Evolutionary conservation across 1,140 invertebrate genomes (phyloP), one percentile per base, ranked within the genome.

Genomic region (Potamilus streckersoni): DNA sequence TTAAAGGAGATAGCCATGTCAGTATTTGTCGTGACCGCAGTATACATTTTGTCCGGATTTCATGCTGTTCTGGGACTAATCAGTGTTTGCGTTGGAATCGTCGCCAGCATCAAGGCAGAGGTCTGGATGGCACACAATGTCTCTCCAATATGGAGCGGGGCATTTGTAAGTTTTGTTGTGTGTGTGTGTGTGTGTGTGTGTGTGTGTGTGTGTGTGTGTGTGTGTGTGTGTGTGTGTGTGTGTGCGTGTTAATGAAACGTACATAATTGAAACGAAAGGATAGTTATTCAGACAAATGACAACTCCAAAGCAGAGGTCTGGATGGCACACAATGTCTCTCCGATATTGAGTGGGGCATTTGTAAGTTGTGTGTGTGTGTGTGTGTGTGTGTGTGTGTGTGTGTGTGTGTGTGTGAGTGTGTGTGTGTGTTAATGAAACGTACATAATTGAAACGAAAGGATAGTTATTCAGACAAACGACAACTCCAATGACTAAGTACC

Each of bases 61-160:
- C 90, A 91, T 71, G 75, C 84, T 15, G 79, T 89, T 16, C 79
- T 90, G 12, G 90, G 89, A 1, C 65, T 89, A 15, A 79, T 88
- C 8, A 90, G 87, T 68, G 83, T 90, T 13, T 85, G 85, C 71
- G 73, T 91, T 57, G 90, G 90, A 1, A 85, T 89, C 16, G 85
- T 89, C 23, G 83, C 86, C 57, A 87, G 83, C 70, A 89, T 89
- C 69, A 82, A 86, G 63, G 88, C 89, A 0, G 87, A 89, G 70
- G 87, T 91, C 1, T 91, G 90, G 89, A 78, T 90, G 31, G 90
- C 90, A 0, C 90, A 91, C 80, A 88, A 83, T 59, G 89, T 91
- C 0, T 90, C 90, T 2, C 90, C 90, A 5, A 91, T 91, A 71
- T 91, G 90, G 90, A 90, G 88, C 69, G 90, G 90, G 1, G 87